Conservation (phyloP, 2,113 vertebrate genomes). For the Pterocles gutturalis region DNA sequence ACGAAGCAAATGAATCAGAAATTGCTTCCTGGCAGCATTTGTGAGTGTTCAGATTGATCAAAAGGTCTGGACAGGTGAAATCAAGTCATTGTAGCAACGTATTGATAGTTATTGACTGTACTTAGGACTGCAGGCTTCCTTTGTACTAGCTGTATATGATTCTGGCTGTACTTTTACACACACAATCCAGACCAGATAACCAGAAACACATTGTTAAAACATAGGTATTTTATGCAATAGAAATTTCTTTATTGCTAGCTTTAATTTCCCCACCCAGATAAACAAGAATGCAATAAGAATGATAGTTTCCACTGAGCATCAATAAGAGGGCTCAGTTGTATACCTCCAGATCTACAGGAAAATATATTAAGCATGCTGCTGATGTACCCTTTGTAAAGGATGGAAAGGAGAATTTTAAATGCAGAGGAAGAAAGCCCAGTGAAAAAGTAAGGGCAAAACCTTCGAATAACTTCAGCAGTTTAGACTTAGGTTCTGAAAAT, state of each 20-base stretch:
- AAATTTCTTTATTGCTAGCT: not conserved
- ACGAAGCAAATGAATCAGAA: not conserved
- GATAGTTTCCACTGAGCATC: not conserved
- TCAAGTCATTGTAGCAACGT: not conserved
- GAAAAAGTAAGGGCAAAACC: not conserved
- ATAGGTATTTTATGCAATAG: not conserved
- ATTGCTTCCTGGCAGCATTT: not conserved
- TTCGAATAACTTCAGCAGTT: not conserved
- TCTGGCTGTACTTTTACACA: not conserved
- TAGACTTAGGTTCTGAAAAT: not conserved
- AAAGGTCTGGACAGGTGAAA: not conserved
- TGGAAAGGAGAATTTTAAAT: accelerated
- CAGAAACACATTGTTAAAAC: not conserved
- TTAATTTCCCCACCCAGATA: not conserved
- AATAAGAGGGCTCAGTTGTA: not conserved
- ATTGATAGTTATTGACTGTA: not conserved
- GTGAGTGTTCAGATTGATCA: not conserved
- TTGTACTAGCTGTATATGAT: not conserved
- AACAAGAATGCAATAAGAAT: not conserved
- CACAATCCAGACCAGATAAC: not conserved
- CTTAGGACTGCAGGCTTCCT: not conserved
- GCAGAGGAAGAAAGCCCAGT: not conserved
- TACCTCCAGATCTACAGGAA: not conserved
- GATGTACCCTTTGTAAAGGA: not conserved
- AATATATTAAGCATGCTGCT: not conserved